These are phyloP conservation scores for Valencia hispanica DNA, from an alignment of 2,797 vertebrate species.

Conservation along the genomic window DNA sequence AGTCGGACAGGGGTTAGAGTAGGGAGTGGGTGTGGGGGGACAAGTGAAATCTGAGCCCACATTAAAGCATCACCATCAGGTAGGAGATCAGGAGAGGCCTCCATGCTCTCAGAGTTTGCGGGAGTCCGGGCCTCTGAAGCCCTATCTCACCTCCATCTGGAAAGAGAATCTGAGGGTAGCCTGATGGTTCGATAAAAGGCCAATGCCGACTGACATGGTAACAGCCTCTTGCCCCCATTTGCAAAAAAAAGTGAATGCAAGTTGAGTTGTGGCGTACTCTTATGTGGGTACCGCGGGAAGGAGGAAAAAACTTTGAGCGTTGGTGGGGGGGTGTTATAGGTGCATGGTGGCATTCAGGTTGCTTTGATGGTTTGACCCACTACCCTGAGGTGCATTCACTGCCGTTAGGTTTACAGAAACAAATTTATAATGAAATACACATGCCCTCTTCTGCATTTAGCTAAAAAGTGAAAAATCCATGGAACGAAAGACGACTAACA, in stretches of 20 bases:
- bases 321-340: constrained; percentile 6
- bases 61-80: constrained; percentile 80
- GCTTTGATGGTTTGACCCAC: constrained; percentile 58
- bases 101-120: constrained; percentile 75
- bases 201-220: constrained; percentile 73
- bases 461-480: constrained; percentile 24
- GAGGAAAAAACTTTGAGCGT: constrained; percentile 9
- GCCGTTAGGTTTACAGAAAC: constrained; percentile 27
- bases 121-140: constrained; percentile 78
- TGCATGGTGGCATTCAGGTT: constrained; percentile 43
- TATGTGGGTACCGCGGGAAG: constrained; percentile 58
- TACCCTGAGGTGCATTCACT: constrained; percentile 26
- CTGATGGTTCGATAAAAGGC: constrained; percentile 79
- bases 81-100: constrained; percentile 76
- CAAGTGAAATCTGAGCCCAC: constrained; percentile 76
- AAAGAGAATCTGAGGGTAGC: constrained; percentile 83
- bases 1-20: constrained; percentile 60
- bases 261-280: constrained; percentile 40
- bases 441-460: neutral
- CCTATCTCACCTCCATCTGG: constrained; percentile 84
- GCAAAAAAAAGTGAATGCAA: constrained; percentile 51
- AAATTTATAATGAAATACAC: constrained; percentile 26
- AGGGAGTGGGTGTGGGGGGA: constrained; percentile 51
- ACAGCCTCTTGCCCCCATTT: constrained; percentile 72
- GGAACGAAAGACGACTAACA: constrained; percentile 39